Percentiles rank a stretch among this genome's conserved stretches.
phyloP scores from a whole-genome alignment of 2,113 vertebrate genomes.

The Tragelaphus buxtoni region DNA sequence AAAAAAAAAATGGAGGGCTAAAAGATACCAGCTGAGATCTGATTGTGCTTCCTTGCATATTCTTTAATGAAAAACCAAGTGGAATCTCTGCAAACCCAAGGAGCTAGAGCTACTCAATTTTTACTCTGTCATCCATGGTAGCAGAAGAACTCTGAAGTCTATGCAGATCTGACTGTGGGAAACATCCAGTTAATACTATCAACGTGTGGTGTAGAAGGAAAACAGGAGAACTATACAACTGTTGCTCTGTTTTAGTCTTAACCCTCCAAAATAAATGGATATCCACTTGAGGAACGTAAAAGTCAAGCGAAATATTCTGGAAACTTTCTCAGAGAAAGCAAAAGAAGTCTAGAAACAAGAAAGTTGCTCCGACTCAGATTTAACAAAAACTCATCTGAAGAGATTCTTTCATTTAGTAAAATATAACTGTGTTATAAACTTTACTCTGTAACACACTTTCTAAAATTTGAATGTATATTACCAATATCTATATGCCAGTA shows the following conservation, averaged over 20 bases:
- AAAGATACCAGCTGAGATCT: neutral
- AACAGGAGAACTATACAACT: neutral
- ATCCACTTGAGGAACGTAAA: neutral
- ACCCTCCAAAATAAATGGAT: neutral
- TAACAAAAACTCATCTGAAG: neutral
- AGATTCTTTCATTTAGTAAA: neutral
- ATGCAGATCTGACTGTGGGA: neutral
- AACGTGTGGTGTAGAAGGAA: accelerated
- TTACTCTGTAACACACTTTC: neutral
- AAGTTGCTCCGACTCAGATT: neutral
- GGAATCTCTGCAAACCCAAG: neutral
- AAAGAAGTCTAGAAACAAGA: neutral
- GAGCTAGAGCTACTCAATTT: neutral
- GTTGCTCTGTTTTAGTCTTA: neutral
- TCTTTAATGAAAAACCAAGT: neutral
- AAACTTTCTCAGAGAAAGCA: neutral
- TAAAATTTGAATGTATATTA: neutral
- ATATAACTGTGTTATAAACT: neutral
- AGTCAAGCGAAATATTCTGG: neutral
- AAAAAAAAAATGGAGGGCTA: too few relatives aligned
- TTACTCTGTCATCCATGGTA: neutral
- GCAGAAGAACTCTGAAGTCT: neutral
- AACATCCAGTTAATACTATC: neutral
- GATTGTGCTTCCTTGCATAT: neutral
- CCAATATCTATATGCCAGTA: neutral